A percentile compares a stretch with the other conserved stretches of the same genome.
Conservation (phyloP, 2,888 invertebrate species). For the Tupiocoris notatus region DNA sequence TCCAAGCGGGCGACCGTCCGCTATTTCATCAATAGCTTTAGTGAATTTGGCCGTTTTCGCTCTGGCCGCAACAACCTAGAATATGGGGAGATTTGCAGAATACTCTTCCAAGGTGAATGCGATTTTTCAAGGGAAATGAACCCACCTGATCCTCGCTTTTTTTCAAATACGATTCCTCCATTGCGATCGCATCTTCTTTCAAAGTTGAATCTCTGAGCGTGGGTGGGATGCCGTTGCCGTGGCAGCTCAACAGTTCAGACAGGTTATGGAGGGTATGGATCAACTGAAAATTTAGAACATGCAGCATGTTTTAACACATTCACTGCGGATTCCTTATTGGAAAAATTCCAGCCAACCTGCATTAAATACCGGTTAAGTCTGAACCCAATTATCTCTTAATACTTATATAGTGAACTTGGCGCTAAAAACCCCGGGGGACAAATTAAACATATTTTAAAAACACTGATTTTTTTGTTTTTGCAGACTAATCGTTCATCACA, state of each 20-base stretch:
- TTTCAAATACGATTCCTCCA: conserved; percentile 62
- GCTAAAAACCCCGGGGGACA: too few species aligned
- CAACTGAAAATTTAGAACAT: too few species aligned
- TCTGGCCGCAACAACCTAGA: conserved; percentile 32
- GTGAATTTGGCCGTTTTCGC: conserved; percentile 27
- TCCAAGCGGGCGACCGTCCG: conserved; percentile 50
- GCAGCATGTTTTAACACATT: too few species aligned
- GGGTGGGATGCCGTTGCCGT: conserved; percentile 55
- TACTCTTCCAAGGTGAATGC: neutral
- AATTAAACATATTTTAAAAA: too few species aligned
- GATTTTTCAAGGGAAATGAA: neutral
- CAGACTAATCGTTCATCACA: too few species aligned
- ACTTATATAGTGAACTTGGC: too few species aligned
- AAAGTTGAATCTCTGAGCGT: conserved; percentile 59
- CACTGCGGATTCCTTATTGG: too few species aligned
- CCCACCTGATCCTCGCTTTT: conserved; percentile 51
- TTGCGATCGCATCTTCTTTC: conserved; percentile 56
- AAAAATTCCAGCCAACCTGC: too few species aligned
- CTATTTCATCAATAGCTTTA: conserved; percentile 43
- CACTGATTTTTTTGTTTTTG: too few species aligned
- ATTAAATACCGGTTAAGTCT: too few species aligned
- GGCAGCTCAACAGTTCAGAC: conserved; percentile 57
- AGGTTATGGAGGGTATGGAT: conserved; percentile 70
- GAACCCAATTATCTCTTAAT: too few species aligned
- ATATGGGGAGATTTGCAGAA: neutral